These are phyloP conservation scores for Metridium senile DNA, from an alignment of 92 coral and sea anemone genomes.

Conservation along the genomic window DNA sequence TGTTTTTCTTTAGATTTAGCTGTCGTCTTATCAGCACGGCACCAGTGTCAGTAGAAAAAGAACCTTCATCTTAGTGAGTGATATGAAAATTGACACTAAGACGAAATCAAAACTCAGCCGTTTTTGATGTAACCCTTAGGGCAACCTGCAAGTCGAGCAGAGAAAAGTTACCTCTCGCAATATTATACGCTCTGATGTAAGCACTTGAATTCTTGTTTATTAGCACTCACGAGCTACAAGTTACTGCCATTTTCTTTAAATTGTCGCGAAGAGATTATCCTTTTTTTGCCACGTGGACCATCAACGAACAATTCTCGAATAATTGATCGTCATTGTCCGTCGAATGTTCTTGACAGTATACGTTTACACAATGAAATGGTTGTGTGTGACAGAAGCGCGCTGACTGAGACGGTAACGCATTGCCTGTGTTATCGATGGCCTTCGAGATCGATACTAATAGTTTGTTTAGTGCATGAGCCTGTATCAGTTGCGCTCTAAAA, in stretches of 20 bases:
- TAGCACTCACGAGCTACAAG: not conserved
- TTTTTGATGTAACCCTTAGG: slow-evolving; percentile 8
- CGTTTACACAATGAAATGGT: slow-evolving; percentile 65
- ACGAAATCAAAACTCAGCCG: slow-evolving; percentile 6
- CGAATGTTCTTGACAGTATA: slow-evolving; percentile 56
- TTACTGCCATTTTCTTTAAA: not conserved
- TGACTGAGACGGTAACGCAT: slow-evolving; percentile 16
- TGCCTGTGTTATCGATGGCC: slow-evolving; percentile 23
- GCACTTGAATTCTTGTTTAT: slow-evolving; percentile 3
- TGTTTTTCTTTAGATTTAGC: slow-evolving; percentile 70
- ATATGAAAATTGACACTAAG: slow-evolving; percentile 55
- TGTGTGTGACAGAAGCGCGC: slow-evolving; percentile 28
- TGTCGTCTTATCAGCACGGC: slow-evolving; percentile 67
- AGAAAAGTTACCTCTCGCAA: not conserved
- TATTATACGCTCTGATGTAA: not conserved
- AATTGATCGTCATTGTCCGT: slow-evolving; percentile 71
- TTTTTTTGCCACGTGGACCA: slow-evolving; percentile 64
- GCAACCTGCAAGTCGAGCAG: slow-evolving; percentile 3
- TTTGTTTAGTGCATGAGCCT: not conserved
- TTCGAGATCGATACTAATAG: not conserved
- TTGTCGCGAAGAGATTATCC: slow-evolving; percentile 15
- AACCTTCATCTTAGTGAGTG: slow-evolving; percentile 24
- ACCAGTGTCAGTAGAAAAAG: slow-evolving; percentile 38
- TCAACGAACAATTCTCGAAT: slow-evolving; percentile 40
- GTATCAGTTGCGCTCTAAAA: slow-evolving; percentile 4